Base-by-base conservation (phyloP, 2,888 invertebrate species). In the Tenthredo mesomela region DNA sequence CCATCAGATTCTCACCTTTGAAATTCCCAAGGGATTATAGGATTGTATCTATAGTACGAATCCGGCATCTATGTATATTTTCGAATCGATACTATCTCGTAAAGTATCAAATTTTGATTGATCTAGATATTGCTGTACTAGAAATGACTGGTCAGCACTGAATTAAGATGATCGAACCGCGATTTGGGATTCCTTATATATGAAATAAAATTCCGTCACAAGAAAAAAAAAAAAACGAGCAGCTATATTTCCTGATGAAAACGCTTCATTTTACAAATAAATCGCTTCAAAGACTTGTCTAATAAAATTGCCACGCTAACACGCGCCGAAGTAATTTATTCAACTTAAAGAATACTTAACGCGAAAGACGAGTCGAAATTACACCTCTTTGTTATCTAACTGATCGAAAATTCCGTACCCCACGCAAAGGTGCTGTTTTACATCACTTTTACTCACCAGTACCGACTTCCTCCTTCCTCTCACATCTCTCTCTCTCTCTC, bases 341-440 rank as follows among this genome's bases (percentile, higher is more conserved):
- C 37, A 40, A 70, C 73, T 73, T 43, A 43, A 29, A 43, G 73
- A 73, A 73, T 43, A 43, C 43, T 73, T 43, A 21, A 73, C 21
- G n/a, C 21, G n/a, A 25, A 40, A 43, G 43, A 73, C n/a, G 25
- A 73, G n/a, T 25, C n/a, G 73, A 43, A 73, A 73, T 73, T 25
- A 43, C n/a, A 4, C 40, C 43, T 40, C 21, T 43, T 43, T 15
- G 33, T 25, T 61, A 21, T 33, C 67, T 18, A 18, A 6, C 2
- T 67, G 33, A 67, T 67, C 15, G 33, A 15, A 33, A 33, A 67
- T 67, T 29, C 33, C 18, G 29, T 33, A 67, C 18, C 18, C 18
- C 33, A 67, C 29, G 33, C 10, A 4, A 33, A 61, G 10, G 25
- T 61, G 61, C 61, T 67, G 33, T 67, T 33, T 67, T 18, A 67